Evolutionary conservation across 2,888 invertebrate species (phyloP).

Genomic region (Blera fallax): DNA sequence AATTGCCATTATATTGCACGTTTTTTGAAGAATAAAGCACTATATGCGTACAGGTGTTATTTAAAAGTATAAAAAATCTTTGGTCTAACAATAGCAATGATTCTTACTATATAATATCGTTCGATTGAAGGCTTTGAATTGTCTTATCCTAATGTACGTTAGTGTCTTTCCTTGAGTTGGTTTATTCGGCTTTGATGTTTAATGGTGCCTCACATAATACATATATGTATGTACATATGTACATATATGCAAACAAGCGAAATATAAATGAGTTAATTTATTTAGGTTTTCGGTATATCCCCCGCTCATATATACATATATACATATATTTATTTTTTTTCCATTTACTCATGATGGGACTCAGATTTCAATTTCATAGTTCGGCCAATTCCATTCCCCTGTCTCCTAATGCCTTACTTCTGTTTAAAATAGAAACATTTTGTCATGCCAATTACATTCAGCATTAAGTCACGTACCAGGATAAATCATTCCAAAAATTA

Average conservation of each 20-base stretch:
- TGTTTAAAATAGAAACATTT: slow-evolving; percentile 55
- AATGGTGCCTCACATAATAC: background rate
- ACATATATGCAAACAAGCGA: background rate
- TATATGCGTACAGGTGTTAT: slow-evolving; percentile 4
- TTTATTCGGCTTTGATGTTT: slow-evolving; percentile 13
- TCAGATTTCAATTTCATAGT: slow-evolving; percentile 37
- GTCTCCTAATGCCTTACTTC: slow-evolving; percentile 60
- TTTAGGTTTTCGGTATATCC: slow-evolving; percentile 21
- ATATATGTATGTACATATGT: no score
- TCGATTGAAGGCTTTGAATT: slow-evolving; percentile 53
- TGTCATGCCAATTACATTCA: slow-evolving; percentile 12
- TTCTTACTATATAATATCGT: slow-evolving; percentile 45
- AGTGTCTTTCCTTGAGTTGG: slow-evolving; percentile 59
- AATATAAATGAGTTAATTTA: slow-evolving; percentile 16
- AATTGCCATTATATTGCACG: background rate
- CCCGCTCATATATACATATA: slow-evolving; percentile 4
- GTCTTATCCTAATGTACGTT: slow-evolving; percentile 46
- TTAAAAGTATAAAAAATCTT: slow-evolving; percentile 52
- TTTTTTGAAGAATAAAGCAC: slow-evolving; percentile 49
- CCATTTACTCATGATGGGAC: slow-evolving; percentile 21
- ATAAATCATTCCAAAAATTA: slow-evolving; percentile 2
- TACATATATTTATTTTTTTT: background rate
- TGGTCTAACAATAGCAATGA: slow-evolving; percentile 65
- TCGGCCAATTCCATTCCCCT: slow-evolving; percentile 67
- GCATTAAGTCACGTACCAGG: background rate